Percentiles rank a stretch among this genome's conserved stretches.
Evolutionary conservation across 2,888 invertebrate genomes (phyloP).

Genomic region (Sericinus montela): DNA sequence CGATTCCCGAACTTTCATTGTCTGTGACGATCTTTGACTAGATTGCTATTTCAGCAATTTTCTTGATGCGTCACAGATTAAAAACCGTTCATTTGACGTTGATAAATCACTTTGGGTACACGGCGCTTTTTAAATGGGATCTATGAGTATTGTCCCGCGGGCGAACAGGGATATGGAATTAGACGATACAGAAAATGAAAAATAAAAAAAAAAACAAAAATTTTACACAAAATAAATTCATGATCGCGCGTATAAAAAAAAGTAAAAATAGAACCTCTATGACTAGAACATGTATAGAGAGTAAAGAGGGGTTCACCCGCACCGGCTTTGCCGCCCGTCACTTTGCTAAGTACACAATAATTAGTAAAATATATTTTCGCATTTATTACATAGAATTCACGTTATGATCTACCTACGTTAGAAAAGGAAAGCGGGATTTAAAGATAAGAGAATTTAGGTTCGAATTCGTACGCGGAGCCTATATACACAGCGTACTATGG

Average conservation of each 20-base stretch:
- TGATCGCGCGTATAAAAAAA: slow-evolving; percentile 21
- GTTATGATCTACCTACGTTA: slow-evolving; percentile 78
- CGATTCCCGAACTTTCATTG: background rate
- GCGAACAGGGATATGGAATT: slow-evolving; percentile 46
- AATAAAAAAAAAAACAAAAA: slow-evolving; percentile 29
- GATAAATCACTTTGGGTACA: slow-evolving; percentile 63
- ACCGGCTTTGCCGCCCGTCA: slow-evolving; percentile 73
- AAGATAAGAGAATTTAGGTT: slow-evolving; percentile 68
- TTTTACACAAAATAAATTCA: slow-evolving; percentile 9
- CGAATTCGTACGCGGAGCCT: slow-evolving; percentile 75
- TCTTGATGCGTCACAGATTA: slow-evolving; percentile 11
- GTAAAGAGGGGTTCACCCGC: slow-evolving; percentile 59
- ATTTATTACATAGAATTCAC: slow-evolving; percentile 80
- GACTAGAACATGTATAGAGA: slow-evolving; percentile 41
- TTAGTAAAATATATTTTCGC: slow-evolving; percentile 79
- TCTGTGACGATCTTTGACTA: slow-evolving; percentile 21
- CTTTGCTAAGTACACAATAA: slow-evolving; percentile 76
- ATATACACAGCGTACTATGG: slow-evolving; percentile 78
- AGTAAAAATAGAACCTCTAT: slow-evolving; percentile 20
- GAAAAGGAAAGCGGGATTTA: slow-evolving; percentile 75
- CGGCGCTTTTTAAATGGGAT: slow-evolving; percentile 53
- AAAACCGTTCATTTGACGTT: slow-evolving; percentile 33
- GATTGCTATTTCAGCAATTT: slow-evolving; percentile 17
- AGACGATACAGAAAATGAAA: slow-evolving; percentile 21
- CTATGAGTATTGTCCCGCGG: slow-evolving; percentile 68